Evolutionary conservation across 2,797 vertebrate species (phyloP).

Genomic region (Enoplosus armatus): DNA sequence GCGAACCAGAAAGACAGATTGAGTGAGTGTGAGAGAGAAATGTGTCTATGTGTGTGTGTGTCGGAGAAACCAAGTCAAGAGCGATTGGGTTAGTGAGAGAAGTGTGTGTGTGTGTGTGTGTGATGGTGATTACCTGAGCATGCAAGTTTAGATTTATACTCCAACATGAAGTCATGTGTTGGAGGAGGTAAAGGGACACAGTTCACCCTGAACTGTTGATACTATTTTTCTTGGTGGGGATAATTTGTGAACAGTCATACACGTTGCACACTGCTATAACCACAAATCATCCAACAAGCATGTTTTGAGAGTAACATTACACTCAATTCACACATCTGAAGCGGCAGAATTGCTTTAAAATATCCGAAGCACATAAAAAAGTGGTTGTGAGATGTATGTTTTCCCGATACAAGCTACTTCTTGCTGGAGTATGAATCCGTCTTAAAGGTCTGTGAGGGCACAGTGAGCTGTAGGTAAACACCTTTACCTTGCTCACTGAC

Average conservation of each 20-base stretch:
- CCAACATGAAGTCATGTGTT: conserved; percentile 45
- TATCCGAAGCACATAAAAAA: neutral
- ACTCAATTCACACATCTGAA: conserved; percentile 1
- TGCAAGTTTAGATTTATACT: conserved; percentile 22
- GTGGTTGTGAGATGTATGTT: neutral
- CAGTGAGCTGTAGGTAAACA: conserved; percentile 45
- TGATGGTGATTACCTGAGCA: conserved; percentile 16
- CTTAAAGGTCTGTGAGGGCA: conserved; percentile 4
- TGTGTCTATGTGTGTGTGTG: conserved; percentile 22
- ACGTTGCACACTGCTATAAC: neutral
- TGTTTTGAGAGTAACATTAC: conserved; percentile 14
- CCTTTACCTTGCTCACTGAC: conserved; percentile 61
- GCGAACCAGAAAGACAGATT: conserved; percentile 20
- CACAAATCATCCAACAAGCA: conserved; percentile 20
- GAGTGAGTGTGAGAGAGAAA: conserved; percentile 53
- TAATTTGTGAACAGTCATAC: conserved; percentile 35
- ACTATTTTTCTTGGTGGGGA: conserved; percentile 32
- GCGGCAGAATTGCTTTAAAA: neutral
- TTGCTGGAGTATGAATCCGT: conserved; percentile 13
- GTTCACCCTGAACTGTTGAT: conserved; percentile 3
- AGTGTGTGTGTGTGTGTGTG: conserved; percentile 6
- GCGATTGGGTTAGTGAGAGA: conserved; percentile 27
- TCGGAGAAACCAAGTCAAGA: conserved; percentile 5
- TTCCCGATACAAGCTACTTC: neutral
- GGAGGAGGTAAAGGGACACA: conserved; percentile 23